Evolutionary conservation across 2,113 vertebrate species (phyloP), one percentile per base, ranked within the genome.

Genomic region (Copsychus sechellarum): DNA sequence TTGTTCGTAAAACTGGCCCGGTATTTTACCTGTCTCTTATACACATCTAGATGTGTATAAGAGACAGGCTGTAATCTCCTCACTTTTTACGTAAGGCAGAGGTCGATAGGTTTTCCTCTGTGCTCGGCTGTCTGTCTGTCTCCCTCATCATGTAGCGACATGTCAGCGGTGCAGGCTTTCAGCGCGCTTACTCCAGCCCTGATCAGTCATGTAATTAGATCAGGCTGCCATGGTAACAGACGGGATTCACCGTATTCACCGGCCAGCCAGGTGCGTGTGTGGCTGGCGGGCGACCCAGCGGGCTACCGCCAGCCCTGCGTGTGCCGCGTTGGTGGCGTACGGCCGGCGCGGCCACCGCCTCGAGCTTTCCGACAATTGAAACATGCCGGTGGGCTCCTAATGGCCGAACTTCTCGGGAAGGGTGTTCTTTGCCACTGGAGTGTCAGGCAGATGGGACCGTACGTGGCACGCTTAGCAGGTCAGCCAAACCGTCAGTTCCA

Each of bases 211-310:
- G 98, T 98, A 98, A 98, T 98, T 98, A 98, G 98, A 98, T 98
- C 97, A 95, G 96, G 98, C 98, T 98, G 97, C 98, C 98, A 98
- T 98, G 98, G 98, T 97, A 98, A 98, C 98, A 98, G 98, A 98
- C 97, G 96, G 97, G 97, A 93, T 97, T 97, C 95, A 94, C 94
- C 34, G 84, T 94, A 92, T 95, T 97, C 95, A 95, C 95, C 34
- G 89, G 92, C 97, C 97, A 97, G 97, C 97, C 98, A 98, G 98
- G 98, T 98, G 97, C 97, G 95, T 88, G 97, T 88, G 91, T 14
- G 64, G 78, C 69, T 53, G 86, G 79, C 88, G 79, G 96, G 95
- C 83, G 81, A 95, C 92, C 83, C 87, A 23, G 33, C 51, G 89
- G 96, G 94, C 95, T 81, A 84, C 95, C 82, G 79, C 76, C 53